These are phyloP conservation scores for Galeopsomyia nigrocyanea DNA, from an alignment of 2,888 invertebrate genomes.

Conservation along the genomic window DNA sequence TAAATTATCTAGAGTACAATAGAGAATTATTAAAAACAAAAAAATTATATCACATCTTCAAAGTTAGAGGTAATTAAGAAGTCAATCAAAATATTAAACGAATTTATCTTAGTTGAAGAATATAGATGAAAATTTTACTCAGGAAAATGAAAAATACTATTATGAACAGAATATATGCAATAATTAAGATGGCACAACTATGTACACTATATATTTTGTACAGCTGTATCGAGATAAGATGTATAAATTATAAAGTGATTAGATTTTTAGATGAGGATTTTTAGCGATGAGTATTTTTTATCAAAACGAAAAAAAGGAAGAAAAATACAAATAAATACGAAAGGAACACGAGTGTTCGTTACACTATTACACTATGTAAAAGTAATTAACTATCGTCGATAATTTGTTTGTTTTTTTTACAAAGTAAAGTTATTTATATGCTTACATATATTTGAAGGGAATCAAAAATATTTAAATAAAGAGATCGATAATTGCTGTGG, in stretches of 20 bases:
- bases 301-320: conserved; percentile 8
- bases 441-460: conserved; percentile 31
- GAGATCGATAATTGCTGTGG: conserved; percentile 46
- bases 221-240: conserved; percentile 58
- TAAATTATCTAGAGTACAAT: conserved; percentile 32
- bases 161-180: conserved; percentile 51
- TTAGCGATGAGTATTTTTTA: conserved; percentile 38
- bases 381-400: conserved; percentile 13
- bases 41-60: conserved; percentile 22
- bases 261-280: conserved; percentile 37
- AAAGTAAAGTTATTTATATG: conserved; percentile 44
- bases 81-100: conserved; percentile 39
- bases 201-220: conserved; percentile 62
- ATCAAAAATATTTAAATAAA: conserved; percentile 32
- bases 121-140: conserved; percentile 3
- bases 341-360: conserved; percentile 18
- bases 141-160: conserved; percentile 19
- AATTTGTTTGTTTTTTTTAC: conserved; percentile 50
- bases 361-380: conserved; percentile 23
- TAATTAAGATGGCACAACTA: conserved; percentile 59
- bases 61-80: conserved; percentile 23
- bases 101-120: conserved; percentile 13
- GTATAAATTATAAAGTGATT: conserved; percentile 43
- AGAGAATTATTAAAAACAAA: conserved; percentile 12
- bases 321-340: not conserved